Base-by-base conservation (phyloP, 2,797 vertebrate species). In the Gadopsis bispinosus region DNA sequence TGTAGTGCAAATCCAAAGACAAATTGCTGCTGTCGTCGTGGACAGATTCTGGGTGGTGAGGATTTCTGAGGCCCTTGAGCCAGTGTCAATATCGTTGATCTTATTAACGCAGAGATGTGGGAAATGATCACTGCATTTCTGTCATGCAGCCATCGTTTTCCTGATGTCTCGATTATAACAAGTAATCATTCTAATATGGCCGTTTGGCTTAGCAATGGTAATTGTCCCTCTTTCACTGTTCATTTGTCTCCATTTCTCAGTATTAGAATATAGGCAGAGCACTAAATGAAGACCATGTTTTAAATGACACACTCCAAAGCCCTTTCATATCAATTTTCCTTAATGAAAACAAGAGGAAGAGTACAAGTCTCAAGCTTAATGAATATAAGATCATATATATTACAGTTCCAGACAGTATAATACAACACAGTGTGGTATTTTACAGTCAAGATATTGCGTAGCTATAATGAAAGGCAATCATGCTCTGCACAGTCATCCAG, bases 161-260 rank as follows among this genome's bases (percentile, higher is more conserved):
- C 69, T 61, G 75, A 84, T 87, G 72, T 89, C 73, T 93, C 73
- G 74, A 92, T 92, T 88, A 81, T 76, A 85, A 84, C 60, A 56
- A 79, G 86, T 87, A 78, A 86, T 92, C 76, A 84, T 88, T 90
- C 85, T 87, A 88, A 89, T 86, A 70, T 20, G 80, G 73, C 69
- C 54, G 73, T 89, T 89, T 88, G 85, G 79, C 81, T 81, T 45
- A 66, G 82, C 75, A 66, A 4, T 71, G 78, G 78, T 92, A 89
- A 92, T 92, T 88, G 91, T 85, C 82, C 79, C 39, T 83, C 87
- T 92, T 88, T 88, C 89, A 81, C 78, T 83, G 67, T 86, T 90
- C 83, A 88, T 91, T 86, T 87, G 76, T 87, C 87, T 87, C 73
- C 29, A 89, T 91, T 90, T 73, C 41, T 88, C 67, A 79, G 26